A percentile compares a stretch with the other conserved stretches of the same genome.
Conservation (phyloP, 2,113 vertebrate species). For the Petromus typicus region DNA sequence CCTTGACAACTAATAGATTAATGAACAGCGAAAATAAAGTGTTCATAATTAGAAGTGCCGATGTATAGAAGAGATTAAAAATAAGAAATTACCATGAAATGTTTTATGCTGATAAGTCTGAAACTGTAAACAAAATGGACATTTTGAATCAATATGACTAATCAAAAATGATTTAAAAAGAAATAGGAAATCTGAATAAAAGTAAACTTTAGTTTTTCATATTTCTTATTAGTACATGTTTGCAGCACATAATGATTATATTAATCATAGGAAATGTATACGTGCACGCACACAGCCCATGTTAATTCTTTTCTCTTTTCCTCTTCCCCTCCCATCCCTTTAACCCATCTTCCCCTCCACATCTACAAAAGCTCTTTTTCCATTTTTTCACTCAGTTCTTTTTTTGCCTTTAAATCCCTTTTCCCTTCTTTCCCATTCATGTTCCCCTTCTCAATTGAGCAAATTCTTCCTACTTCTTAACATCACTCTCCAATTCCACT, state of each 20-base stretch:
- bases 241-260: no score
- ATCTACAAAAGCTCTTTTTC: no score
- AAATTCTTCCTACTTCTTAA: background rate
- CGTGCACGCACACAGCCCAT: background rate
- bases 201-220: no score
- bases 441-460: background rate
- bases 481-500: background rate
- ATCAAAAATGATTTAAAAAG: background rate
- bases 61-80: background rate
- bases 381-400: background rate
- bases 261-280: no score
- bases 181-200: slow-evolving; percentile 25
- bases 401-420: background rate
- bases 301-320: background rate
- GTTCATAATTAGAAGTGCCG: background rate
- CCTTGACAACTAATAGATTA: background rate
- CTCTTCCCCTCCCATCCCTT: background rate
- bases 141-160: background rate
- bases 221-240: no score
- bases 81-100: background rate
- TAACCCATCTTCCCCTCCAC: background rate
- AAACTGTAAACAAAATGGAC: background rate
- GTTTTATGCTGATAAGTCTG: slow-evolving; percentile 16
- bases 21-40: background rate
- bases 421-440: background rate